Base-by-base conservation (phyloP, 2,113 vertebrate genomes). In the Perca flavescens region DNA sequence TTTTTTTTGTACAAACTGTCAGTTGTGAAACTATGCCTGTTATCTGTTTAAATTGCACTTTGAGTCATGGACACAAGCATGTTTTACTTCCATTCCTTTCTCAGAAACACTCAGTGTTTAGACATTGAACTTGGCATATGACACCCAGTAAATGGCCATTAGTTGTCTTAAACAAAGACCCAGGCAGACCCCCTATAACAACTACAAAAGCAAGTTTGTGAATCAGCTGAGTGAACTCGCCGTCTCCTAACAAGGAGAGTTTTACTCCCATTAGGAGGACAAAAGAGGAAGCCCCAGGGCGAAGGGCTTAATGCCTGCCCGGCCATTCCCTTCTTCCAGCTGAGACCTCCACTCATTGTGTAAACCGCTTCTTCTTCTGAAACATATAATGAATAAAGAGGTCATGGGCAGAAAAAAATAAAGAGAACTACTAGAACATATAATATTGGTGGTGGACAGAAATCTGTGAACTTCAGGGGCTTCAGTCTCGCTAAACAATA, bases 391-490 rank as follows among this genome's bases (percentile, higher is more conserved):
- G 84, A 13, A 49, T 66, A 77, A 68, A 28, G 36, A 74, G 53
- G 49, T 69, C 71, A 78, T 16, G 31, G 13, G 2, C 36, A 25
- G 36, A 6, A 12, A 8, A 47, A 43, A 6, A 54, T 5, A 7
- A 34, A 54, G 0, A 10, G 9, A 1, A 77, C 54, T 21, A 60
- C 66, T 31, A 22, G 4, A 74, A 28, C 8, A 46, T 68, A 9
- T 74, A n/a, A 15, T 40, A 25, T 9, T 50, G 60, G 61, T 79
- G 63, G 12, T 74, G 74, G 60, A 88, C 75, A 87, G 77, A 77
- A 69, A 80, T 56, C 56, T 86, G 88, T 91, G 88, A 95, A 94
- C 93, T 94, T 95, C 93, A 95, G 74, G 90, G 89, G 73, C 89
- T 93, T 47, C 36, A 36, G 70, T 62, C 61, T 17, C 10, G 40